Conservation (phyloP, 1,140 invertebrate species). For the Patella vulgata region DNA sequence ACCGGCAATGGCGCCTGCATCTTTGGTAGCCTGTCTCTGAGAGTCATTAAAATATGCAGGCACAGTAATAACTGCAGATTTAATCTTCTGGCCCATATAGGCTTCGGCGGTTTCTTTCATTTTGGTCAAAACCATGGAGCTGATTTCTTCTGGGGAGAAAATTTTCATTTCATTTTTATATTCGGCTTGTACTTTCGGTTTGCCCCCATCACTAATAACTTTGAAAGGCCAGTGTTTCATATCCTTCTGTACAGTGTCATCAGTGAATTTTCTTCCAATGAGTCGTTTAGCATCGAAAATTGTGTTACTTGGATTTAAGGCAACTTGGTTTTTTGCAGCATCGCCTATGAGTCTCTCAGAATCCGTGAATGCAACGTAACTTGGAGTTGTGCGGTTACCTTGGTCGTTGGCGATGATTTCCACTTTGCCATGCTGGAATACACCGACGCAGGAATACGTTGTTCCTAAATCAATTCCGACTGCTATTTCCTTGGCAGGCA, state of each 20-base stretch:
- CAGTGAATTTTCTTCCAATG: slow-evolving; percentile 27
- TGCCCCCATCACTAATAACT: slow-evolving; percentile 48
- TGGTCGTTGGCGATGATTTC: slow-evolving; percentile 93
- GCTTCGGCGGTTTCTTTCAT: slow-evolving; percentile 95
- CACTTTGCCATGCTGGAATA: slow-evolving; percentile 79
- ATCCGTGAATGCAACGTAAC: slow-evolving; percentile 36
- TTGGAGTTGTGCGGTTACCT: slow-evolving; percentile 78
- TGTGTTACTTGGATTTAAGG: slow-evolving; percentile 28
- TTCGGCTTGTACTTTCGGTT: slow-evolving; percentile 79
- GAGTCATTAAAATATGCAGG: slow-evolving; percentile 73
- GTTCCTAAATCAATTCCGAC: slow-evolving; percentile 71
- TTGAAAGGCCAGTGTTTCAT: slow-evolving; percentile 93
- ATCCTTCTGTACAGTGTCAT: slow-evolving; percentile 69
- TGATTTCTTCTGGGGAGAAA: slow-evolving; percentile 90
- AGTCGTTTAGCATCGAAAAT: slow-evolving; percentile 33
- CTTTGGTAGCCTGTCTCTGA: slow-evolving; percentile 74
- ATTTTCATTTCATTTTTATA: slow-evolving; percentile 90
- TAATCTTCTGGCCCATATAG: slow-evolving; percentile 79
- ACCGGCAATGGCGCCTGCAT: slow-evolving; percentile 52
- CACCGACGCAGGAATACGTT: slow-evolving; percentile 69
- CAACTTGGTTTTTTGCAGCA: slow-evolving; percentile 32
- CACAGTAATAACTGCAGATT: slow-evolving; percentile 61
- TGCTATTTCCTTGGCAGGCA: slow-evolving; percentile 27
- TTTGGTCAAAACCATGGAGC: slow-evolving; percentile 83
- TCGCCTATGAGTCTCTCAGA: slow-evolving; percentile 28